Percentiles rank a stretch among this genome's conserved stretches.
Evolutionary conservation across 2,888 invertebrate species (phyloP).

Genomic region (Sclerodermus sp.): DNA sequence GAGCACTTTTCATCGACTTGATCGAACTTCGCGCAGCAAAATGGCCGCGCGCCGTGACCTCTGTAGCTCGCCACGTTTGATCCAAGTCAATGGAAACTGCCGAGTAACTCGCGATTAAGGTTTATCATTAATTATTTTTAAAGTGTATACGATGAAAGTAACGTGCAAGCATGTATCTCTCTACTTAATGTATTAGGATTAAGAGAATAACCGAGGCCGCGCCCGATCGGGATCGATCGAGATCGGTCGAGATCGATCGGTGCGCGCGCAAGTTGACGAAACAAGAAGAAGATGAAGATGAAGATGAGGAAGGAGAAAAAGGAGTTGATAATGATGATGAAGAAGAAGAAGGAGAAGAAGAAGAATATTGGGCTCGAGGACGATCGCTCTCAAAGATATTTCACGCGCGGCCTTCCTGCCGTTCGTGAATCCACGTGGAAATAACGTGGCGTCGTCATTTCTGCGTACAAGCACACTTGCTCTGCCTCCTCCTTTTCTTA

Average conservation of each 20-base stretch:
- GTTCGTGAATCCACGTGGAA: constrained; percentile 13
- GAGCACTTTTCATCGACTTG: constrained; percentile 56
- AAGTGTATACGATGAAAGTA: constrained; percentile 41
- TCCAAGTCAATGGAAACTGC: constrained; percentile 56
- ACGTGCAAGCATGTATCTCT: constrained; percentile 21
- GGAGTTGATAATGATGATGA: not conserved
- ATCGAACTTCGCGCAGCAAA: constrained; percentile 32
- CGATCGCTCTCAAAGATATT: constrained; percentile 40
- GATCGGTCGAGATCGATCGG: not conserved
- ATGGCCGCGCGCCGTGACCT: constrained; percentile 9
- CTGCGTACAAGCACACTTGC: constrained; percentile 17
- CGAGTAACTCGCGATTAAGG: constrained; percentile 15
- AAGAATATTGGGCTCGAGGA: constrained; percentile 57
- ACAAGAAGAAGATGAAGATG: too few relatives aligned
- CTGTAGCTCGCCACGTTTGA: constrained; percentile 27
- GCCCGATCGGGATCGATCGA: not conserved
- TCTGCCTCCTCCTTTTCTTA: constrained; percentile 3
- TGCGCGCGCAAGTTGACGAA: too few relatives aligned
- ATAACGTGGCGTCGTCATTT: constrained; percentile 17
- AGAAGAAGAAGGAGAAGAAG: constrained; percentile 16
- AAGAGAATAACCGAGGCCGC: not conserved
- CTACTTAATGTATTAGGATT: constrained; percentile 7
- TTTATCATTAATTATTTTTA: constrained; percentile 24
- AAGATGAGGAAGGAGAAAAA: too few relatives aligned
- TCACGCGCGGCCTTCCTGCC: constrained; percentile 6